Base-by-base conservation (phyloP, 2,888 invertebrate species). In the Melolontha melolontha region DNA sequence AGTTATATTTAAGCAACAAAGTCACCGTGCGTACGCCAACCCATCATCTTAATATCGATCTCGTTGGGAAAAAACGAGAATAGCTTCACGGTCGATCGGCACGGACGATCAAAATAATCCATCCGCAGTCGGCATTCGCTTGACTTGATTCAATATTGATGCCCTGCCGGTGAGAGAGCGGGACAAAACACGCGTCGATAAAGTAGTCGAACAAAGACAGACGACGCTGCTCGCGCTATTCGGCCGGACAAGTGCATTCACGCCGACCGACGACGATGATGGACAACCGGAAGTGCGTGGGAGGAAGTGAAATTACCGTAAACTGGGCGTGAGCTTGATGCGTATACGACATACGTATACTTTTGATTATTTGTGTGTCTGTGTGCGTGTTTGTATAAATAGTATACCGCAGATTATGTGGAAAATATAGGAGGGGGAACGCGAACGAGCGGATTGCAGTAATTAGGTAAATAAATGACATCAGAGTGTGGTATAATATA, bases 221-320 rank as follows among this genome's bases (percentile, higher is more conserved):
- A 10, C 34, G 34, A 34, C 6, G 2, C 6, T 34, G 7, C 34
- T 34, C 16, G 64, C 64, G 29, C 40, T 52, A 34, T 62, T 54
- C 34, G 17, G 39, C 22, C 44, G 59, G 66, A 64, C 70, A 70
- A 71, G 71, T 73, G 73, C 52, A 72, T 66, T 67, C 68, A 65
- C 68, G 67, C 57, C 51, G 67, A 17, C 49, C 44, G 40, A 55
- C 52, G 57, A 34, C 41, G 51, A 41, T 70, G 71, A 70, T 62
- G 68, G 73, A 73, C 71, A 68, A 70, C 71, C 72, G 74, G 75
- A 74, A 73, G 65, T 73, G 71, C 72, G 75, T 76, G 75, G 75
- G 75, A 73, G 75, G 75, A 76, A 76, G 75, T 73, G 65, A 71
- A 73, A 76, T 76, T 75, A 75, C 74, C 71, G 73, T 74, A 73